Conservation (phyloP, 2,888 invertebrate genomes). For the Coelopa pilipes region DNA sequence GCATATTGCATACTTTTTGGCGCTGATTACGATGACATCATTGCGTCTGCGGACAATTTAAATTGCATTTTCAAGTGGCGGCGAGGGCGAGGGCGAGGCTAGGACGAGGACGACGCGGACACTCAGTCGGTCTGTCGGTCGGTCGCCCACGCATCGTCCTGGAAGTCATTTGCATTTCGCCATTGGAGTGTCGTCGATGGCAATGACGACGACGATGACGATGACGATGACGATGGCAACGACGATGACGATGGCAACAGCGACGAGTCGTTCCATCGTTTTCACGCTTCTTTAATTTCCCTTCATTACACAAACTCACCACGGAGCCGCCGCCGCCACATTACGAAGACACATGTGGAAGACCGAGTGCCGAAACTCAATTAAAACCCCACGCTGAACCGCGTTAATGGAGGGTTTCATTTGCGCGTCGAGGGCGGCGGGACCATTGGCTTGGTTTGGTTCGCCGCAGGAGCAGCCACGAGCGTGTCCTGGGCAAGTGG, state of each 20-base stretch:
- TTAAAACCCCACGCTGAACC: too few species aligned
- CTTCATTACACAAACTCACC: background rate
- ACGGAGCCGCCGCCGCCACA: too few species aligned
- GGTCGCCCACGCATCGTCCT: background rate
- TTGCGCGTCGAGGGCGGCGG: too few species aligned
- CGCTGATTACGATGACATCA: conserved; percentile 40
- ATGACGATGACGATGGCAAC: background rate
- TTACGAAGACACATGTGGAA: too few species aligned
- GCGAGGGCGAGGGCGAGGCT: background rate
- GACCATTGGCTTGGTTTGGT: too few species aligned
- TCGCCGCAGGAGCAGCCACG: too few species aligned
- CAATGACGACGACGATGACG: too few species aligned
- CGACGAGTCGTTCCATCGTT: background rate
- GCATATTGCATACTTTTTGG: conserved; percentile 49
- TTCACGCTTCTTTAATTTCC: conserved; percentile 30
- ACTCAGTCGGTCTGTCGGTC: background rate
- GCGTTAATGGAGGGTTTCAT: too few species aligned
- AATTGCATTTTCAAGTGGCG: conserved; percentile 37
- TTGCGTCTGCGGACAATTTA: conserved; percentile 35
- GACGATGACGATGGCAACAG: too few species aligned
- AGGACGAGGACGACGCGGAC: background rate
- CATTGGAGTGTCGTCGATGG: conserved; percentile 18
- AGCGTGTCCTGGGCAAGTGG: too few species aligned
- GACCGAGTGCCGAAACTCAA: too few species aligned
- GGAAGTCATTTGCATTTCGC: conserved; percentile 31